Evolutionary conservation across 2,113 vertebrate genomes (phyloP).

Genomic region (Acrocephalus kingi): DNA sequence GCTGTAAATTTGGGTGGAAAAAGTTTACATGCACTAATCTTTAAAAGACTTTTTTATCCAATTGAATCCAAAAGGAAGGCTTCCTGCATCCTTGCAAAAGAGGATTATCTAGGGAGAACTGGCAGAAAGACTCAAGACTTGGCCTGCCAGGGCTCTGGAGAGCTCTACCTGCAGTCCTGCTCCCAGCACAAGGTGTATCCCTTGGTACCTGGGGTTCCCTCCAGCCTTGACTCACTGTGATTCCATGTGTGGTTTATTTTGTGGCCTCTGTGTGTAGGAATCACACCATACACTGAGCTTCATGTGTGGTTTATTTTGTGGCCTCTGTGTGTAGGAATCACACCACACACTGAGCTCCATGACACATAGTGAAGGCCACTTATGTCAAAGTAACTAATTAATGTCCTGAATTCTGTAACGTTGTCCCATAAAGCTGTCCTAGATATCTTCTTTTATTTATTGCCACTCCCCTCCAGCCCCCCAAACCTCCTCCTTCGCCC

Average conservation of each 20-base stretch:
- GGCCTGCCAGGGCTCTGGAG: not conserved
- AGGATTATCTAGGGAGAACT: not conserved
- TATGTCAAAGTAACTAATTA: not conserved
- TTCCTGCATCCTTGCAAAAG: not conserved
- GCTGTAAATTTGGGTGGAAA: not conserved
- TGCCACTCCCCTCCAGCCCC: not conserved
- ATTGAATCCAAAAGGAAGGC: not conserved
- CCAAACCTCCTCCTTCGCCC: accelerated
- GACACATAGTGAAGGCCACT: not conserved
- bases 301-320: not conserved
- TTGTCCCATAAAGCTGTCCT: not conserved
- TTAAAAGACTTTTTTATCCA: not conserved
- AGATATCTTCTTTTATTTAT: not conserved
- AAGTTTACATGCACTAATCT: not conserved
- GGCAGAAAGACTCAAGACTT: not conserved
- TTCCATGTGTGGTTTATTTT: not conserved
- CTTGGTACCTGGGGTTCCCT: accelerated
- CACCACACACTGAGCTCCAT: not conserved
- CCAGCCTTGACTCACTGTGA: not conserved
- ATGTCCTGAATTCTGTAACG: not conserved
- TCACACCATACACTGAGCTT: not conserved
- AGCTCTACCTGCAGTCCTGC: not conserved
- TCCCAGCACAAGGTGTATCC: not conserved
- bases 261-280: not conserved
- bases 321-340: not conserved